Evolutionary conservation across 2,888 invertebrate species (phyloP).

Genomic region (Epinotia brunnichana): DNA sequence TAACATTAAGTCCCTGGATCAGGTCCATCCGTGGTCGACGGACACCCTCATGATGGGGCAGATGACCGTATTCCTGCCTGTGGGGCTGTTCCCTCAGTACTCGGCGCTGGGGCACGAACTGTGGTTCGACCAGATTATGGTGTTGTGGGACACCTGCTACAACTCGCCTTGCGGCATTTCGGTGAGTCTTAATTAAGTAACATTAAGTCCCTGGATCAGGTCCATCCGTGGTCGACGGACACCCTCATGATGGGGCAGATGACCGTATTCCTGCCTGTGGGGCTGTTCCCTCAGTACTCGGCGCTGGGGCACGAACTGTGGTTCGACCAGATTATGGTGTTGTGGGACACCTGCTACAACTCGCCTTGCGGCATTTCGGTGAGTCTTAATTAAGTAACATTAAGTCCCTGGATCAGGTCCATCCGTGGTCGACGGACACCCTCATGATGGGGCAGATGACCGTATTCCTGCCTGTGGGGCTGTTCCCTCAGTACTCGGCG

Average conservation of each 20-base stretch:
- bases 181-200: constrained; percentile 54
- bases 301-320: constrained; percentile 85
- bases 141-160: constrained; percentile 90
- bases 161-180: constrained; percentile 87
- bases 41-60: constrained; percentile 82
- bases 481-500: constrained; percentile 53
- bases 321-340: constrained; percentile 89
- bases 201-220: too few species aligned
- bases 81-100: constrained; percentile 70
- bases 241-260: constrained; percentile 84
- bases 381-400: constrained; percentile 47
- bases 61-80: constrained; percentile 90
- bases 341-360: constrained; percentile 91
- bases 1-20: background rate
- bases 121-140: constrained; percentile 91
- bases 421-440: constrained; percentile 54
- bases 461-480: constrained; percentile 89
- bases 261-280: constrained; percentile 90
- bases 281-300: constrained; percentile 59
- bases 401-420: too few species aligned
- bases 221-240: constrained; percentile 54
- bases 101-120: constrained; percentile 79
- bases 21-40: constrained; percentile 47
- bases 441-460: constrained; percentile 86
- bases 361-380: constrained; percentile 85